phyloP scores from a whole-genome alignment of 2,113 vertebrate species.

The Scolopax mira region DNA sequence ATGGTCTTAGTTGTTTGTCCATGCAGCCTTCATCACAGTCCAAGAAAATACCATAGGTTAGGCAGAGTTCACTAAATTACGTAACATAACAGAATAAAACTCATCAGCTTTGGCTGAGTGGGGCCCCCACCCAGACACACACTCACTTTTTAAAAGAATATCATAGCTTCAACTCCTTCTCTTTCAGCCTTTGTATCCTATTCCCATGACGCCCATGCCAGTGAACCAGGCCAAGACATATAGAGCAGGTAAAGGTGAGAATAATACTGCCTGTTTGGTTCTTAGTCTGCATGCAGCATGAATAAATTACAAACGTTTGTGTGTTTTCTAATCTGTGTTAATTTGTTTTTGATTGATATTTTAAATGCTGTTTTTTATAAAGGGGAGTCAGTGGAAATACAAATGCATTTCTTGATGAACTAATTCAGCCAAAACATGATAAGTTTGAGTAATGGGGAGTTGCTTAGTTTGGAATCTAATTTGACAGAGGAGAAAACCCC shows the following conservation, averaged over 20 bases:
- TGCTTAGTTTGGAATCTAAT: not conserved
- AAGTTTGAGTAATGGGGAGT: not conserved
- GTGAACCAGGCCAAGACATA: slow-evolving; percentile 98
- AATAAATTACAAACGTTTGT: not conserved
- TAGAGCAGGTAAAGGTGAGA: slow-evolving; percentile 99
- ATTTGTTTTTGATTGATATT: not conserved
- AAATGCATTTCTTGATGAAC: not conserved
- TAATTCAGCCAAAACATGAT: not conserved
- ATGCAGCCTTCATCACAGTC: not conserved
- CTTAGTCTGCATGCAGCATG: slow-evolving; percentile 74
- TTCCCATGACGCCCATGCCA: slow-evolving; percentile 95
- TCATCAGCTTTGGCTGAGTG: not conserved
- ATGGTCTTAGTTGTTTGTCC: not conserved
- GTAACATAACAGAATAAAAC: not conserved
- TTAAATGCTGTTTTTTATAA: not conserved
- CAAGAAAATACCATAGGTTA: not conserved
- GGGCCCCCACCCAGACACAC: not conserved
- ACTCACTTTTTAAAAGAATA: not conserved
- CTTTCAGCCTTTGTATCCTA: slow-evolving; percentile 92
- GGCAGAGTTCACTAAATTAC: not conserved
- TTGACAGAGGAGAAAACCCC: not conserved
- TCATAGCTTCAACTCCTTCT: slow-evolving; percentile 37
- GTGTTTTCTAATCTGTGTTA: not conserved
- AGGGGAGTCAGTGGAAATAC: not conserved
- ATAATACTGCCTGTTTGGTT: slow-evolving; percentile 78